Evolutionary conservation across 2,888 invertebrate genomes (phyloP), one percentile per base, ranked within the genome.

Genomic region (Muschampia plurimacula): DNA sequence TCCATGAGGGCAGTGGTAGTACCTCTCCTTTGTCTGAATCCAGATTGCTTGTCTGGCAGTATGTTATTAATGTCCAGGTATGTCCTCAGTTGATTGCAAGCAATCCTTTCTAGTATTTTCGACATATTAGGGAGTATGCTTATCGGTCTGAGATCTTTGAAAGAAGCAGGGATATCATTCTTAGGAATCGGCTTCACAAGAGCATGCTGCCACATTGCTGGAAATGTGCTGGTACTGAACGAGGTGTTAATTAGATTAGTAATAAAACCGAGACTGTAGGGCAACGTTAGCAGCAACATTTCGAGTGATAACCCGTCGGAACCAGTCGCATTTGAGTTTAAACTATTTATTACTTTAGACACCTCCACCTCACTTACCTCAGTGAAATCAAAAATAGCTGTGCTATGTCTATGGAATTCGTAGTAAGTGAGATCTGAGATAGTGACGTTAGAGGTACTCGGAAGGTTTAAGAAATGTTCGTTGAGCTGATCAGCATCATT

Each of bases 81-180:
- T 2, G 10, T 55, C n/a, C 6, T 55, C 12, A 55, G 15, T 2
- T 55, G 55, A 1, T 7, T 13, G 9, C 7, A 55, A n/a, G 55
- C 55, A 7, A 55, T 7, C n/a, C n/a, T 55, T n/a, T 55, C 55
- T 13, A 55, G 0, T 55, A 55, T n/a, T 15, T 55, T 55, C 7
- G 55, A 55, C n/a, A 55, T 13, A n/a, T 12, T 55, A n/a, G 55
- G 55, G 7, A 55, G n/a, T 55, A 55, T 55, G n/a, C 55, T 55
- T 55, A 55, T 55, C 10, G 55, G 55, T 6, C 55, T 12, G 13
- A 55, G 55, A 55, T 55, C 55, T 55, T 55, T 55, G 10, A 55
- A 13, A 55, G 55, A n/a, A 2, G n/a, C 55, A n/a, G 55, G 55
- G 55, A 7, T 15, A n/a, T 55, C 55, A 1, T 13, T 55, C n/a